phyloP scores from a whole-genome alignment of 2,888 invertebrate species.

The Lochmaea capreae region DNA sequence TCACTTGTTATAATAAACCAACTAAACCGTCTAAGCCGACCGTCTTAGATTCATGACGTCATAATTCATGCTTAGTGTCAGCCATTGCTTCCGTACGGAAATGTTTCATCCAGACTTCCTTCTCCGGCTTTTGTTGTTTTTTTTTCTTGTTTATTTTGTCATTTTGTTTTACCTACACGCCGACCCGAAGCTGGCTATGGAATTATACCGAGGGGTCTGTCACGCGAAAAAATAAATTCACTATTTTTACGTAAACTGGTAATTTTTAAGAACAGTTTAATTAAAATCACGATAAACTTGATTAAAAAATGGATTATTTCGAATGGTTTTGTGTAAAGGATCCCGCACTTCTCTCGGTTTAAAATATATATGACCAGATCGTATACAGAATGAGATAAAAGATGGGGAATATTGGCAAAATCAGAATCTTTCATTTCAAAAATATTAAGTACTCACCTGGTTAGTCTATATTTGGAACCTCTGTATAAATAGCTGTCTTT shows the following conservation, averaged over 20 bases:
- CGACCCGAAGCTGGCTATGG: background rate
- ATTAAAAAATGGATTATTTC: too few relatives aligned
- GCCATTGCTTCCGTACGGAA: conserved; percentile 54
- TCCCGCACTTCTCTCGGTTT: too few relatives aligned
- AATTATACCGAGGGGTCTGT: background rate
- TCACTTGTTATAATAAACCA: conserved; percentile 61
- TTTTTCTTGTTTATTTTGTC: conserved; percentile 38
- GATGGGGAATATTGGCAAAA: too few relatives aligned
- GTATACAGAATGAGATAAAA: too few relatives aligned
- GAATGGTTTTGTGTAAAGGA: too few relatives aligned
- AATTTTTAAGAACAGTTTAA: background rate
- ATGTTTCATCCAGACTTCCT: conserved; percentile 54
- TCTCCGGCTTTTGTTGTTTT: conserved; percentile 39
- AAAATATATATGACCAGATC: too few relatives aligned
- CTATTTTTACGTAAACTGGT: background rate
- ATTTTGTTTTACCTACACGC: conserved; percentile 13
- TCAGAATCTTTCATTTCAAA: too few relatives aligned
- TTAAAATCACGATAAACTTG: too few relatives aligned
- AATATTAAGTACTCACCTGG: too few relatives aligned
- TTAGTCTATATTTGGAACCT: too few relatives aligned
- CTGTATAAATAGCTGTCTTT: too few relatives aligned
- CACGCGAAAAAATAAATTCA: conserved; percentile 4
- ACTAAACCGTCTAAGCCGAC: conserved; percentile 58
- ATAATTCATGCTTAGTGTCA: conserved; percentile 63
- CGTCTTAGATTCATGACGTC: conserved; percentile 60